Evolutionary conservation across 2,888 invertebrate genomes (phyloP), one percentile per base, ranked within the genome.

Genomic region (Megalurothrips usitatus): DNA sequence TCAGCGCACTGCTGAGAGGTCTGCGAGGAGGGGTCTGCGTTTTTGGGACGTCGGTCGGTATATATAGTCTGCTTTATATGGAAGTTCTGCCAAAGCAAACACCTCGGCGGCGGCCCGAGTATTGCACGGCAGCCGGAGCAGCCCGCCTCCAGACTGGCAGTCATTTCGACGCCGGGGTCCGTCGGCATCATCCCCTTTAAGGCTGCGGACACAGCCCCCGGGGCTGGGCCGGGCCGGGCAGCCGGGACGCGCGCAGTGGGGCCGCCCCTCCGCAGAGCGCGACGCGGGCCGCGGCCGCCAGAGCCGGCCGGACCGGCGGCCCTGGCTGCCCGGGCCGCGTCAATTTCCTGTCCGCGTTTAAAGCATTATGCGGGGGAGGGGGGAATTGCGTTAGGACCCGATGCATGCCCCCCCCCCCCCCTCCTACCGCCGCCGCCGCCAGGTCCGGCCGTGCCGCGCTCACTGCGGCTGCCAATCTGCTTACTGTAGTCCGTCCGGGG

Each of bases 341-440:
- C 68, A 75, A 75, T 75, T 23, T 75, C 68, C 68, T 75, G 68
- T 12, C 23, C 68, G 68, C 68, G 68, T 75, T 75, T 75, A 75
- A 75, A 26, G 23, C 68, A 75, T 75, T 23, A 75, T 26, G 58
- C n/a, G n/a, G n/a, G 34, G 34, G 34, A 43, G 34, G 58, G 14
- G 19, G 6, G 14, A 52, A 52, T 52, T 17, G 52, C 52, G 17
- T 52, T 58, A 58, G 58, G 58, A 17, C 19, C 58, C 58, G 58
- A 19, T 19, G 17, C 58, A 6, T 43, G 34, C 2, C n/a, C n/a
- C n/a, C n/a, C n/a, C n/a, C n/a, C n/a, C n/a, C n/a, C n/a, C n/a
- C n/a, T n/a, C n/a, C n/a, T n/a, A n/a, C n/a, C n/a, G n/a, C n/a
- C n/a, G n/a, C n/a, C n/a, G n/a, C n/a, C n/a, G n/a, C n/a, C n/a